Evolutionary conservation across 2,113 vertebrate species (phyloP).

Genomic region (Mormyrus lacerda): DNA sequence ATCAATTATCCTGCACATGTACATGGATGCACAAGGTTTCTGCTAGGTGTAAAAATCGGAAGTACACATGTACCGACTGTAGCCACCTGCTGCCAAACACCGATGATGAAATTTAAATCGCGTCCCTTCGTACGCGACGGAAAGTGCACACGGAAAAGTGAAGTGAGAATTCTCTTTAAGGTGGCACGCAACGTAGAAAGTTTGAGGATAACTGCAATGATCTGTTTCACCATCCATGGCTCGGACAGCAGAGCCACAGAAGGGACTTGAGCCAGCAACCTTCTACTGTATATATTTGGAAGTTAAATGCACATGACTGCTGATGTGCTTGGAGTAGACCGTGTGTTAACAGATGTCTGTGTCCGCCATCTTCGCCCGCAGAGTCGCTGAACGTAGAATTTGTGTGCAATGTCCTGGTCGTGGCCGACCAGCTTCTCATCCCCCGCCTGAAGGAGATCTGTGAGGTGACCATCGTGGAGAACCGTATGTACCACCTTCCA

Average conservation of each 20-base stretch:
- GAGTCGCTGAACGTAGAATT: constrained; percentile 87
- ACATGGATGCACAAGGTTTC: too few species aligned
- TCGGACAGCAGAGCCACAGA: neutral
- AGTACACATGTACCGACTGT: too few species aligned
- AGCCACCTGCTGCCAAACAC: too few species aligned
- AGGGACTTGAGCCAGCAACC: neutral
- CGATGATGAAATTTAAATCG: too few species aligned
- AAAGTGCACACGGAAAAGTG: too few species aligned
- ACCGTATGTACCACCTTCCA: constrained; percentile 59
- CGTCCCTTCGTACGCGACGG: too few species aligned
- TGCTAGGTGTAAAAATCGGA: too few species aligned
- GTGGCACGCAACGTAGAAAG: neutral
- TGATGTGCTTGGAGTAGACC: neutral
- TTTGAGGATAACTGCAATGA: neutral
- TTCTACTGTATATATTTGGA: neutral
- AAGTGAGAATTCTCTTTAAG: neutral
- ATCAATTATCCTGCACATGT: too few species aligned
- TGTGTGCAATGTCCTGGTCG: constrained; percentile 82
- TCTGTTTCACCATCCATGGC: neutral
- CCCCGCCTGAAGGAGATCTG: constrained; percentile 88
- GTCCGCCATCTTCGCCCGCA: constrained; percentile 41
- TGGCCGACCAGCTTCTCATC: constrained; percentile 92
- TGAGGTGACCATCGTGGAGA: constrained; percentile 88
- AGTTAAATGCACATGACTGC: neutral
- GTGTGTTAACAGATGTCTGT: neutral